A percentile compares a stretch with the other conserved stretches of the same genome.
Conservation (phyloP, 2,888 invertebrate species). For the Elmis aenea region DNA sequence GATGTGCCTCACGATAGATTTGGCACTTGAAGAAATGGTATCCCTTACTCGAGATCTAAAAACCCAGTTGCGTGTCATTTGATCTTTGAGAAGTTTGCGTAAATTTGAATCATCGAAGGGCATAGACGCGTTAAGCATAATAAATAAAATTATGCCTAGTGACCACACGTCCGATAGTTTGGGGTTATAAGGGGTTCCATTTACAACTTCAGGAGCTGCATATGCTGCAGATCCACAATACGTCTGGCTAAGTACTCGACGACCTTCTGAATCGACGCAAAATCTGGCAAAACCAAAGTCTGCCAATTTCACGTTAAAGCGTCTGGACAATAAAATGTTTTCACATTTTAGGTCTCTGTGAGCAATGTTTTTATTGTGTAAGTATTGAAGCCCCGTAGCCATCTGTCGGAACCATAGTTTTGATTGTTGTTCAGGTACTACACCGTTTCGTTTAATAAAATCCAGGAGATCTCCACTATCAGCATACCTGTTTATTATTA, state of each 20-base stretch:
- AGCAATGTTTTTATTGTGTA: conserved; percentile 79
- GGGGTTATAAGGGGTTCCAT: conserved; percentile 83
- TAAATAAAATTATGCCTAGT: conserved; percentile 83
- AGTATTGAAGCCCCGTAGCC: conserved; percentile 75
- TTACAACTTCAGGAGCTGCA: conserved; percentile 92
- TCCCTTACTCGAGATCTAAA: conserved; percentile 67
- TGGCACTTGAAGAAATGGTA: conserved; percentile 64
- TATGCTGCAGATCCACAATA: conserved; percentile 97
- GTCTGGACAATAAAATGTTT: conserved; percentile 77
- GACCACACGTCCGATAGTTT: conserved; percentile 92
- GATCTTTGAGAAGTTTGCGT: conserved; percentile 76
- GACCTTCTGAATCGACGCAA: conserved; percentile 67
- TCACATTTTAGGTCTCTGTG: conserved; percentile 94
- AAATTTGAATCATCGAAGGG: conserved; percentile 87
- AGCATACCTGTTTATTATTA: too few relatives aligned
- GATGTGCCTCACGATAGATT: conserved; percentile 72
- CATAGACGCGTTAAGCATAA: conserved; percentile 92
- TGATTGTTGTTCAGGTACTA: conserved; percentile 72
- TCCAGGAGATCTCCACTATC: conserved; percentile 87
- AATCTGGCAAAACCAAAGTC: conserved; percentile 92
- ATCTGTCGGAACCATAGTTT: conserved; percentile 84
- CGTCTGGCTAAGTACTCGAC: conserved; percentile 77
- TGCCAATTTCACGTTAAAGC: conserved; percentile 84
- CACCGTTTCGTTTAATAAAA: conserved; percentile 72
- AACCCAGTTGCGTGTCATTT: conserved; percentile 74